Conservation (phyloP, 2,888 invertebrate genomes). For the Achlya flavicornis region DNA sequence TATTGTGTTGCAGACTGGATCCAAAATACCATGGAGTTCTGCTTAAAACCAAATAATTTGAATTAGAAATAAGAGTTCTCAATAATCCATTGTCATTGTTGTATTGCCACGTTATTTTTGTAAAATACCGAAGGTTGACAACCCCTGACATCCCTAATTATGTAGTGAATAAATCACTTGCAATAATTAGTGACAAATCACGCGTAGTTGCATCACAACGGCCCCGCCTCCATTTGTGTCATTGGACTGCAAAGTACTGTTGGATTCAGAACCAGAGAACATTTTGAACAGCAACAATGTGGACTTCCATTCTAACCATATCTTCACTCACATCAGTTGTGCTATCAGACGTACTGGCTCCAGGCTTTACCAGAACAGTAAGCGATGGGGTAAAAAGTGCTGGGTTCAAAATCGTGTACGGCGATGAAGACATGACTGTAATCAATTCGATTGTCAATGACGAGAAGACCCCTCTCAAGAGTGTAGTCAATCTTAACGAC, state of each 20-base stretch:
- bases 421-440: constrained; percentile 63
- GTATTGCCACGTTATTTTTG: too few species aligned
- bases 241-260: constrained; percentile 29
- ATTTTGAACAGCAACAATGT: constrained; percentile 49
- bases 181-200: constrained; percentile 54
- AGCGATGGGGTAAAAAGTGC: constrained; percentile 57
- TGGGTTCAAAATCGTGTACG: constrained; percentile 62
- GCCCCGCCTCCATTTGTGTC: constrained; percentile 32
- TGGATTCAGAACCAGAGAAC: constrained; percentile 29
- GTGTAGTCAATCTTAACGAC: constrained; percentile 48
- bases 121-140: constrained; percentile 22
- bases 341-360: constrained; percentile 41
- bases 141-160: constrained; percentile 53
- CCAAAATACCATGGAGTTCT: too few species aligned
- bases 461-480: constrained; percentile 47
- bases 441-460: constrained; percentile 64
- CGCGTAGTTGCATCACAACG: constrained; percentile 57
- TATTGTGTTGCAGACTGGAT: too few species aligned
- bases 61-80: too few species aligned
- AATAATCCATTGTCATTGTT: too few species aligned
- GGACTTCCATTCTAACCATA: constrained; percentile 33
- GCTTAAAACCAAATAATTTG: too few species aligned
- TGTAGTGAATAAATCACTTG: constrained; percentile 50
- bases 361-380: constrained; percentile 51
- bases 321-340: constrained; percentile 27